phyloP scores from a whole-genome alignment of 1,140 invertebrate genomes.

The Drosophila lowei region DNA sequence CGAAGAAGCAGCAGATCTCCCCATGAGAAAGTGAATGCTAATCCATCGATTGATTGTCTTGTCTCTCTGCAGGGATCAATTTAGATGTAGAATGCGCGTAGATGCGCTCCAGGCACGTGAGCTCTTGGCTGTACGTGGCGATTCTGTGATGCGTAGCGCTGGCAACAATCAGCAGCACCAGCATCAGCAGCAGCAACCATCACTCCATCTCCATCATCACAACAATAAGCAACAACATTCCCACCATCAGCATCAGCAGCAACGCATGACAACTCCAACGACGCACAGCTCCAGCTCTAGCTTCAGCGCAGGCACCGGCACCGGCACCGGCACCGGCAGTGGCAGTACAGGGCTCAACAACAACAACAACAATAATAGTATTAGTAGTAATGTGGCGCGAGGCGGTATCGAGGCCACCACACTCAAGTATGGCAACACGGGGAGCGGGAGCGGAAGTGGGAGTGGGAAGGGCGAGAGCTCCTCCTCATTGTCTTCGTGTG shows the following conservation, averaged over 20 bases:
- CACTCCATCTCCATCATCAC: conserved; percentile 58
- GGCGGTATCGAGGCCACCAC: conserved; percentile 78
- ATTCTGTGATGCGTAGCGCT: conserved; percentile 76
- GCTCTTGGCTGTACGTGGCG: conserved; percentile 75
- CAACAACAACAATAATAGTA: conserved; percentile 65
- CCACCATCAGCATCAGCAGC: conserved; percentile 67
- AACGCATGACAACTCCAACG: conserved; percentile 69
- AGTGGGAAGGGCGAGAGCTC: conserved; percentile 52
- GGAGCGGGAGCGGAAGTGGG: conserved; percentile 60
- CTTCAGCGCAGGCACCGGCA: conserved; percentile 13
- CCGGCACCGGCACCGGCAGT: too few relatives aligned
- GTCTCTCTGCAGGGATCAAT: conserved; percentile 64
- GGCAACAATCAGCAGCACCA: conserved; percentile 57
- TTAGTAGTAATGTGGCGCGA: conserved; percentile 72
- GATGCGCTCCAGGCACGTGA: conserved; percentile 78
- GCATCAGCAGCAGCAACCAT: conserved; percentile 42
- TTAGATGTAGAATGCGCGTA: conserved; percentile 82
- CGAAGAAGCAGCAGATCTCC: too few relatives aligned
- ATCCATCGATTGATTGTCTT: conserved; percentile 2
- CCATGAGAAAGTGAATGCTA: too few relatives aligned
- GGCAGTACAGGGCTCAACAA: conserved; percentile 32
- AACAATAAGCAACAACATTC: conserved; percentile 72
- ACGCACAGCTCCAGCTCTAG: conserved; percentile 44
- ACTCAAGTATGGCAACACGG: conserved; percentile 75
- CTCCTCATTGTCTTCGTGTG: conserved; percentile 55